These are phyloP conservation scores for Notarius quadriscutis DNA, from an alignment of 2,113 vertebrate genomes.

Conservation along the genomic window DNA sequence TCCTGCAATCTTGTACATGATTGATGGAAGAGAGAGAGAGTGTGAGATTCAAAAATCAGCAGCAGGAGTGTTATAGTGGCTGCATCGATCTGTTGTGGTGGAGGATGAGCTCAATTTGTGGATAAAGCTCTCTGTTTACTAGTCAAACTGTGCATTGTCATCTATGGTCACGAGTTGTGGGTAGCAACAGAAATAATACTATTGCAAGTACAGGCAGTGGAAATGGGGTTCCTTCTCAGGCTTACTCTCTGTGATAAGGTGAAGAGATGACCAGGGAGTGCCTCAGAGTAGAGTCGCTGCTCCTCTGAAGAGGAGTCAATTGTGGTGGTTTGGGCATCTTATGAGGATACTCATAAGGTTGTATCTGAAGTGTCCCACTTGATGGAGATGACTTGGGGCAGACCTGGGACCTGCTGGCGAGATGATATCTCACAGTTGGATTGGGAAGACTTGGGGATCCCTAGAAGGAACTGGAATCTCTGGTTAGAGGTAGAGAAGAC, in stretches of 20 bases:
- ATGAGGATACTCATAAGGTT: neutral
- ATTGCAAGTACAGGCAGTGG: neutral
- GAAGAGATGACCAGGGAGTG: neutral
- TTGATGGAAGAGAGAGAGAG: neutral
- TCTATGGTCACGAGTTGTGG: too few species aligned
- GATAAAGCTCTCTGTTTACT: neutral
- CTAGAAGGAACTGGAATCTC: too few species aligned
- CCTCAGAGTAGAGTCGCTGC: neutral
- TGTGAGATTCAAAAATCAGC: neutral
- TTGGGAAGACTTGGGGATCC: neutral
- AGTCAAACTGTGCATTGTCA: neutral
- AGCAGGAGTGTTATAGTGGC: neutral
- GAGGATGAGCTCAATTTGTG: neutral
- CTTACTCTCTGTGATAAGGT: neutral
- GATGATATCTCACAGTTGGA: neutral
- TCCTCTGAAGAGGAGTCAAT: neutral
- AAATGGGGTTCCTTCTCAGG: neutral
- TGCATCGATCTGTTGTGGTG: neutral
- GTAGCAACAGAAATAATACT: neutral
- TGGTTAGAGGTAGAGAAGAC: neutral
- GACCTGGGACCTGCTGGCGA: neutral
- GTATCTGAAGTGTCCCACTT: neutral
- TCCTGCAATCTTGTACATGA: neutral
- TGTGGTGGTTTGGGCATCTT: neutral
- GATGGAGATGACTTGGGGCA: neutral